These are phyloP conservation scores for Donacobius atricapilla DNA, from an alignment of 2,113 vertebrate genomes.

Conservation along the genomic window DNA sequence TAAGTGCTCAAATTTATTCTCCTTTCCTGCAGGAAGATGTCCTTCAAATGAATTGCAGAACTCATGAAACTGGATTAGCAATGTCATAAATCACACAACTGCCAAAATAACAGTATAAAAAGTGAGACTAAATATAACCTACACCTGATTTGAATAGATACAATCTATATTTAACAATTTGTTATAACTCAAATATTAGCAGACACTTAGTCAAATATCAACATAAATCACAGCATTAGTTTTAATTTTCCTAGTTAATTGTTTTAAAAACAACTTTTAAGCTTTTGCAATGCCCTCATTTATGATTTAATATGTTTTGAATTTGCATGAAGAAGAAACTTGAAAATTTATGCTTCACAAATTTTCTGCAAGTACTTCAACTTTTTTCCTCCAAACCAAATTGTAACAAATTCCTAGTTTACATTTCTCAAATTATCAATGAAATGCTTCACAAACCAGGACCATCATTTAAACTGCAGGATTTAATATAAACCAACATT, in stretches of 20 bases:
- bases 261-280: background rate
- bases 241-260: constrained; percentile 16
- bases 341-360: background rate
- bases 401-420: background rate
- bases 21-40: background rate
- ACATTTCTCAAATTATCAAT: background rate
- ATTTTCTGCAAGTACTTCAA: background rate
- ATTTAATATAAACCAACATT: background rate
- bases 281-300: background rate
- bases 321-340: constrained; percentile 12
- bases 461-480: background rate
- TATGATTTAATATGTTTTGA: background rate
- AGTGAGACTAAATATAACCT: constrained; percentile 23
- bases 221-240: background rate
- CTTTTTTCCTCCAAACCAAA: background rate
- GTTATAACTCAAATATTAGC: constrained; percentile 7
- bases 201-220: constrained; percentile 32
- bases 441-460: background rate
- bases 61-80: constrained; percentile 32
- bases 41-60: constrained; percentile 23
- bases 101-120: constrained; percentile 29
- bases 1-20: background rate
- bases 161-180: constrained; percentile 38
- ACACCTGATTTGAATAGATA: constrained; percentile 22
- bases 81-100: constrained; percentile 18